Base-by-base conservation (phyloP, 2,888 invertebrate genomes). In the Onthophagus sagittarius region DNA sequence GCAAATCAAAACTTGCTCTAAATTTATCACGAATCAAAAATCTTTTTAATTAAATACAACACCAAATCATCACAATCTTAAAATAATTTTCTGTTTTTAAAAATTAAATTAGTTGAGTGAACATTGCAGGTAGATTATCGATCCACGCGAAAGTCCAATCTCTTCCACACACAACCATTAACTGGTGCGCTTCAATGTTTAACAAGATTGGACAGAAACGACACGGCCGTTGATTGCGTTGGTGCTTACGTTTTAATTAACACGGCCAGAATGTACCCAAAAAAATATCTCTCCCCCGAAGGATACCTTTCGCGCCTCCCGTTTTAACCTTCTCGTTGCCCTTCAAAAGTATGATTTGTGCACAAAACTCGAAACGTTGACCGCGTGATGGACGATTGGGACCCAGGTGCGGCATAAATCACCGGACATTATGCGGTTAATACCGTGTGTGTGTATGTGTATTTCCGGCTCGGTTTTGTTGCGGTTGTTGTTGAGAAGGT, bases 331-430 rank as follows among this genome's bases (percentile, higher is more conserved):
- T n/a, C 23, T 2, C 67, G 23, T 23, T 32, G 23, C 64, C 15
- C n/a, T 15, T 63, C n/a, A 23, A 31, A n/a, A n/a, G 31, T 13
- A 7, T 67, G 67, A 67, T 23, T 67, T 67, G 67, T 67, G 67
- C 67, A 31, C 13, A 7, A 53, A 53, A 53, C 39, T 7, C 1
- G 32, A 11, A 7, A 6, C 67, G 67, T 67, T 67, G 67, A 77
- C 77, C 77, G 75, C 75, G 73, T 80, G 80, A 80, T 78, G 79
- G 77, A 80, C 79, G 79, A 76, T 77, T 75, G 23, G 73, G 78
- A 73, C 79, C 76, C 80, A 80, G 80, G 79, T 80, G 80, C 79
- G 77, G 77, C 75, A 79, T 80, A 80, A 79, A 80, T 80, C 80
- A 80, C 71, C 72, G 64, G 75, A 75, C 77, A 78, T 79, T 67